A percentile compares a stretch with the other conserved stretches of the same genome.
These are phyloP conservation scores for Saxidomus purpurata DNA, from an alignment of 1,140 invertebrate genomes.

Conservation along the genomic window DNA sequence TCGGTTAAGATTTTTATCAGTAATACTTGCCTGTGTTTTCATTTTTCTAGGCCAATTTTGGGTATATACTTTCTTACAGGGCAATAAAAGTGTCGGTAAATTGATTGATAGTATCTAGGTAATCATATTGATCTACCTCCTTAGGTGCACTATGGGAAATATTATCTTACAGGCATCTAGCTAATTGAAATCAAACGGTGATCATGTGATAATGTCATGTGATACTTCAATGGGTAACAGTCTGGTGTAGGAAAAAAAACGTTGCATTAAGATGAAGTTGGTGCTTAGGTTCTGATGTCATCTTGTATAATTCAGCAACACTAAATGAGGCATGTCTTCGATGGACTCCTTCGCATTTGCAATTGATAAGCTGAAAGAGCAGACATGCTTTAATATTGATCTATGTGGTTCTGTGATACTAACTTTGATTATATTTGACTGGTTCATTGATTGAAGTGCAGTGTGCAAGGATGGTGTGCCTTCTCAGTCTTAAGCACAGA, in stretches of 20 bases:
- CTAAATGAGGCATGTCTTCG: too few species aligned
- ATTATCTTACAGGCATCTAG: neutral
- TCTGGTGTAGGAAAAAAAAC: neutral
- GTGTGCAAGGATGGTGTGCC: too few species aligned
- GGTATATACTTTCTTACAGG: neutral
- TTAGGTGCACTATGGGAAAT: slow-evolving; percentile 9
- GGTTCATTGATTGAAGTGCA: too few species aligned
- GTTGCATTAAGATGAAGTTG: too few species aligned
- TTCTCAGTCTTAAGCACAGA: too few species aligned
- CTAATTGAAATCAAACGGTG: neutral
- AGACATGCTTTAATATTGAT: too few species aligned
- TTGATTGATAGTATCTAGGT: slow-evolving; percentile 31
- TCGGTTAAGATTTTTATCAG: neutral
- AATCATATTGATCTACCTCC: slow-evolving; percentile 17
- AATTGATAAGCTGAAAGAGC: too few species aligned
- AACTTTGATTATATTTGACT: too few species aligned
- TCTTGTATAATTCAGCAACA: too few species aligned
- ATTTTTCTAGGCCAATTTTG: neutral
- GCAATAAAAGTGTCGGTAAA: slow-evolving; percentile 20
- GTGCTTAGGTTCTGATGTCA: too few species aligned
- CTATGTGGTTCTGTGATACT: too few species aligned
- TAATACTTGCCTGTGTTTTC: neutral
- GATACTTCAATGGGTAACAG: neutral
- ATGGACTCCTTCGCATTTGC: too few species aligned
- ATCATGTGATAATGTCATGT: neutral